phyloP scores from a whole-genome alignment of 1,140 invertebrate genomes.

The Trichoplusia ni region DNA sequence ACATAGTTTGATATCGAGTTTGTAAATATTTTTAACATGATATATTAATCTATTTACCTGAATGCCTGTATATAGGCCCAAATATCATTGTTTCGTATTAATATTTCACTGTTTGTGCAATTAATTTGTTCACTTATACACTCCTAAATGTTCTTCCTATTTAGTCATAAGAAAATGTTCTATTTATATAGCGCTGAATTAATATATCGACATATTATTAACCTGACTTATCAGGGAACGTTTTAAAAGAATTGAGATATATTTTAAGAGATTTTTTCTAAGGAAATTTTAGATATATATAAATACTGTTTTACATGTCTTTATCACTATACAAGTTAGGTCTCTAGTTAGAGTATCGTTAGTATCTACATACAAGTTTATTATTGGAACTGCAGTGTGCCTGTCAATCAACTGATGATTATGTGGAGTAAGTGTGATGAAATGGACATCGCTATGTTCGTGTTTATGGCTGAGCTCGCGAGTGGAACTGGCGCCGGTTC shows the following conservation, averaged over 20 bases:
- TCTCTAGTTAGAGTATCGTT: slow-evolving; percentile 55
- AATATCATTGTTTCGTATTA: slow-evolving; percentile 43
- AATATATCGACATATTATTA: slow-evolving; percentile 58
- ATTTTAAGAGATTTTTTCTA: slow-evolving; percentile 81
- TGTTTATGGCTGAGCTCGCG: too few relatives aligned
- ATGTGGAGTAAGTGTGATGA: slow-evolving; percentile 57
- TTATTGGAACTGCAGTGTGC: slow-evolving; percentile 59
- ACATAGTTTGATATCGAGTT: too few relatives aligned
- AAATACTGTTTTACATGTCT: slow-evolving; percentile 75
- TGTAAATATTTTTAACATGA: not conserved
- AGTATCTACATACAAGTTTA: slow-evolving; percentile 48
- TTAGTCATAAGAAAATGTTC: slow-evolving; percentile 69
- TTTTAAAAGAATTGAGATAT: slow-evolving; percentile 77
- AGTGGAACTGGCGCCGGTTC: too few relatives aligned
- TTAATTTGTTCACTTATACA: slow-evolving; percentile 73
- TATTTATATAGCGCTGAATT: slow-evolving; percentile 74
- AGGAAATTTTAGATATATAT: slow-evolving; percentile 73
- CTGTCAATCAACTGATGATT: slow-evolving; percentile 62
- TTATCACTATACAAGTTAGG: slow-evolving; percentile 69
- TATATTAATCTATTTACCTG: slow-evolving; percentile 13
- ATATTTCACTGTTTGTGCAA: slow-evolving; percentile 71
- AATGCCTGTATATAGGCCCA: slow-evolving; percentile 7
- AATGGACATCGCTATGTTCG: too few relatives aligned
- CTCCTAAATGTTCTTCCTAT: slow-evolving; percentile 76
- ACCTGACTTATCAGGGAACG: slow-evolving; percentile 46